Conservation (phyloP, 2,797 vertebrate species). For the Natrix natrix region DNA sequence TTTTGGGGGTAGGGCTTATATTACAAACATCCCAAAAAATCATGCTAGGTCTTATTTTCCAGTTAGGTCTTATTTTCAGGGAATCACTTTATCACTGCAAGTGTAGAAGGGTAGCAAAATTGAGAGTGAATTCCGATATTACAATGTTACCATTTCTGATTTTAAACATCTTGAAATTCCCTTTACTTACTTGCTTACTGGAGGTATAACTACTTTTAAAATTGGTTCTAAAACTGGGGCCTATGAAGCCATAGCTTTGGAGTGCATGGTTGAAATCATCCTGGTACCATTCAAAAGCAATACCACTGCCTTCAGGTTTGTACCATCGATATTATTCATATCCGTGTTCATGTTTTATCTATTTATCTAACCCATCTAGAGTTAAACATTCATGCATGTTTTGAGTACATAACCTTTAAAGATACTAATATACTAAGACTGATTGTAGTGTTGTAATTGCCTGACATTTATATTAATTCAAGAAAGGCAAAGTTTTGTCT, state of each 20-base stretch:
- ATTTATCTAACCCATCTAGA: background rate
- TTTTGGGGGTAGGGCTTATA: no score
- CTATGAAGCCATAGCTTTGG: background rate
- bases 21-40: no score
- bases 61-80: no score
- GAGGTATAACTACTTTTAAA: background rate
- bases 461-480: background rate
- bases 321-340: background rate
- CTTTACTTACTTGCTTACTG: background rate
- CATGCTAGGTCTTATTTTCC: no score
- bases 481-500: background rate
- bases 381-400: background rate
- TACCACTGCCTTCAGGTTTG: background rate
- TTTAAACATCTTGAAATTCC: background rate
- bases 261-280: background rate
- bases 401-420: background rate
- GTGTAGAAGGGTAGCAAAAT: background rate
- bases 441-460: background rate
- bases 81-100: no score
- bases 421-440: background rate
- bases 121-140: background rate
- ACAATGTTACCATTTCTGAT: background rate
- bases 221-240: background rate
- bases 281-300: background rate
- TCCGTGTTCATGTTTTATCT: background rate